Base-by-base conservation (phyloP, 2,888 invertebrate species). In the Napeogenes sylphis region DNA sequence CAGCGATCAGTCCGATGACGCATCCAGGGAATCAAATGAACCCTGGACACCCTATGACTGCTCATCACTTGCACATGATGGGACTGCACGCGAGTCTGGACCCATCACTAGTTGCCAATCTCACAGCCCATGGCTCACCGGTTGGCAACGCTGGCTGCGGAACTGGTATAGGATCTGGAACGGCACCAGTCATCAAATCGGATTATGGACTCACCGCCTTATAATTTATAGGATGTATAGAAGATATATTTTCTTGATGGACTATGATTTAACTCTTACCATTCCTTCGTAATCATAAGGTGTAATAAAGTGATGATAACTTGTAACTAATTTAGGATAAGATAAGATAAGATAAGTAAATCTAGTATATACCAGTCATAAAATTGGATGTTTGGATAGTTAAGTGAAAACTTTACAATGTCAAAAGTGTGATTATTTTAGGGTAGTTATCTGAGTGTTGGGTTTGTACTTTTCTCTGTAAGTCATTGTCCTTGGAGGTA, bases 151-250 rank as follows among this genome's bases (percentile, higher is more conserved):
- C 92, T 33, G 86, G 88, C 42, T 91, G 90, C 64, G 91, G 91
- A 33, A 85, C 86, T 5, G 89, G 88, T 47, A 80, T 90, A 64
- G 80, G 75, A 63, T 79, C 88, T 53, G 73, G 75, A 56, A 85
- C 78, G 71, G 91, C 92, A 71, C 90, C 93, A 68, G 91, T 94
- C 77, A 95, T 96, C 77, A 96, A 96, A 88, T 95, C 96, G 73
- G 96, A 97, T 89, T 97, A 97, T 82, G 97, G 95, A 83, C 93
- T 97, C 77, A 97, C 96, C 82, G 94, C 96, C 89, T 90, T 90
- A 90, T 90, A 90, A 90, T 90, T 86, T 75, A 80, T 83, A 85
- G 80, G 83, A 77, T 86, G 78, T 87, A 85, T 82, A 86, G 78
- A 82, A 82, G 73, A 84, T 89, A 87, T 87, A 87, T 90, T 42